phyloP scores from a whole-genome alignment of 2,797 vertebrate genomes.

The Enteromius treurensis region DNA sequence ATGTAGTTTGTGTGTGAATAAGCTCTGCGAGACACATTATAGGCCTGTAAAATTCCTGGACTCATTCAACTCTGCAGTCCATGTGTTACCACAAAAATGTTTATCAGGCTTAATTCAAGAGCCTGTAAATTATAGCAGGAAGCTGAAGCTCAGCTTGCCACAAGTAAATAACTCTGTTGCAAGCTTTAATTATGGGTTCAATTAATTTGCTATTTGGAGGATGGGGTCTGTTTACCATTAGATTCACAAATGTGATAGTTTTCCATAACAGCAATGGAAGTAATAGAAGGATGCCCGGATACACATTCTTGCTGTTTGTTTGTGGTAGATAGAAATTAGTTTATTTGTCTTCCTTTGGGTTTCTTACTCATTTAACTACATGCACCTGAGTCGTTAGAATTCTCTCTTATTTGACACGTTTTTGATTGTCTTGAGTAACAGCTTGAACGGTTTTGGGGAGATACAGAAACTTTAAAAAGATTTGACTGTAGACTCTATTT shows the following conservation, averaged over 20 bases:
- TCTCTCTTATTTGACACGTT: background rate
- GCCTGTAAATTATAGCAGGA: constrained; percentile 33
- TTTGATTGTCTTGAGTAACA: background rate
- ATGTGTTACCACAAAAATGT: constrained; percentile 43
- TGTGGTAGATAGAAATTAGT: background rate
- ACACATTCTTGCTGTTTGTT: background rate
- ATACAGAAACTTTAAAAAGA: background rate
- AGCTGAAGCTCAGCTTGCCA: constrained; percentile 4
- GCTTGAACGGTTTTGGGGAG: background rate
- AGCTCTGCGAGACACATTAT: background rate
- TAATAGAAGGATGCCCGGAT: background rate
- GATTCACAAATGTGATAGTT: constrained; percentile 2
- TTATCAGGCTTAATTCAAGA: constrained; percentile 33
- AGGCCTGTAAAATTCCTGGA: constrained; percentile 29
- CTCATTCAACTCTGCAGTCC: constrained; percentile 14
- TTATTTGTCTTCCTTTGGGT: background rate
- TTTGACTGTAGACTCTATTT: background rate
- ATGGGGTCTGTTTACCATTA: background rate
- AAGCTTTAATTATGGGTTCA: constrained; percentile 26
- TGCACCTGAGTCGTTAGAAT: background rate
- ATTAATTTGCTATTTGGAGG: constrained; percentile 14
- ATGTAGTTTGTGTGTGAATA: constrained; percentile 22
- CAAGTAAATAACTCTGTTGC: constrained; percentile 21
- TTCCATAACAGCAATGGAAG: constrained; percentile 10
- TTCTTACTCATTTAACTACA: background rate